Base-by-base conservation (phyloP, 2,797 vertebrate species). In the Xerus rutilus region DNA sequence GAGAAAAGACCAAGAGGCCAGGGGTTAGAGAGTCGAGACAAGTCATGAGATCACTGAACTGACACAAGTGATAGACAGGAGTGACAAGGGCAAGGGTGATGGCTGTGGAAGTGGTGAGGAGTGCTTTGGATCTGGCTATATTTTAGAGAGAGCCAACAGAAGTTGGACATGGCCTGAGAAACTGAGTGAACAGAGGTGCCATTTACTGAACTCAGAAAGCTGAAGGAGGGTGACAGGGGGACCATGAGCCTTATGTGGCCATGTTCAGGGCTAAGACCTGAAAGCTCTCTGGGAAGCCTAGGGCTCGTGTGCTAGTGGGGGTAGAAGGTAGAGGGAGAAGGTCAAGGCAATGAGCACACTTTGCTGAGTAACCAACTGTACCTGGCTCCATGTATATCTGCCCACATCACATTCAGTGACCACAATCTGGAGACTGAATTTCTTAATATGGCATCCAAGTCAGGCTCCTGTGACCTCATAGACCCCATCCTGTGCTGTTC, bases 401-500 rank as follows among this genome's bases (percentile, higher is more conserved):
- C 89, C 89, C 74, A 86, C 47, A 14, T 86, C 76, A 81, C 52
- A 49, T 81, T 93, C 81, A 79, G 84, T 94, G 54, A 81, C 62
- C 92, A 93, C 84, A 95, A 45, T 39, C 93, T 84, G 67, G 81
- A 89, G 82, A 76, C 76, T 94, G 65, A 94, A 91, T 94, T 95
- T 97, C 94, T 93, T 86, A 89, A 83, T 5, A 30, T 78, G 59
- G 57, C 86, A 90, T 89, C 62, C 62, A 94, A 87, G 23, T 59
- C 57, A 30, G 57, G 74, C 49, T 91, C 74, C 49, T 25, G 5
- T 52, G 70, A 89, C 62, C 67, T 93, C 86, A 88, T 49, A 59
- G 21, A 87, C 13, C 86, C 28, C 82, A 76, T 59, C n/a, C 76
- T 64, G 64, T 85, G 52, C 90, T 82, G 25, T 65, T 91, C 76